These are phyloP conservation scores for Spea multiplicata DNA, from an alignment of 2,113 vertebrate genomes.

Conservation along the genomic window DNA sequence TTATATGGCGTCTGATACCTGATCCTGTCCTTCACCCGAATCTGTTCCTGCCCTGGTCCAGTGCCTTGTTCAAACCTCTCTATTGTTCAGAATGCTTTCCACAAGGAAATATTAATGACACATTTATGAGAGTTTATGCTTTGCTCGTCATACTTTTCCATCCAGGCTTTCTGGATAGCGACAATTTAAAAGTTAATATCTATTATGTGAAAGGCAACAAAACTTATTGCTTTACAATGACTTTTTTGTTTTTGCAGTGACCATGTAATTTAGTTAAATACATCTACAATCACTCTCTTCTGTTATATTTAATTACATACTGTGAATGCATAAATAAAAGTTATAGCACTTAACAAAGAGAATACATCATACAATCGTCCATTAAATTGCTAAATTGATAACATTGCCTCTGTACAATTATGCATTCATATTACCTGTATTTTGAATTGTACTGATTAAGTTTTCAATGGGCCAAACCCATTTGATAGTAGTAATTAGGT, in stretches of 20 bases:
- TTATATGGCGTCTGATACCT: too few relatives aligned
- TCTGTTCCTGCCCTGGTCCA: too few relatives aligned
- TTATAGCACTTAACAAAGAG: slow-evolving; percentile 49
- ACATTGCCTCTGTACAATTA: slow-evolving; percentile 54
- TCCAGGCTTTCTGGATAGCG: too few relatives aligned
- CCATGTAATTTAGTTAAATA: slow-evolving; percentile 53
- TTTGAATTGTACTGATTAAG: slow-evolving; percentile 62
- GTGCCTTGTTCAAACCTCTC: too few relatives aligned
- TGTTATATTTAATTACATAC: slow-evolving; percentile 52
- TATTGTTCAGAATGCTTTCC: too few relatives aligned
- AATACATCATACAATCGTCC: slow-evolving; percentile 42
- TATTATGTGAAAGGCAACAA: background rate
- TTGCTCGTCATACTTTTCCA: too few relatives aligned
- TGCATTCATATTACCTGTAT: slow-evolving; percentile 57
- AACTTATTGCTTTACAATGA: background rate
- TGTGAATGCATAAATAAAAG: slow-evolving; percentile 55
- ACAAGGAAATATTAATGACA: too few relatives aligned
- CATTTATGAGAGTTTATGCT: too few relatives aligned
- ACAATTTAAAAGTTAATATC: background rate
- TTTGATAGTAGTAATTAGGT: slow-evolving; percentile 64
- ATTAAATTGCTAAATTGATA: slow-evolving; percentile 55
- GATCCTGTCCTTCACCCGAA: too few relatives aligned
- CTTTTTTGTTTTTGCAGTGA: slow-evolving; percentile 29
- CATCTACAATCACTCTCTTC: slow-evolving; percentile 53
- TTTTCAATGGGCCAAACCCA: slow-evolving; percentile 56